A percentile compares a stretch with the other conserved stretches of the same genome.
phyloP scores from a whole-genome alignment of 2,113 vertebrate species.

The Thinocorus orbignyianus region DNA sequence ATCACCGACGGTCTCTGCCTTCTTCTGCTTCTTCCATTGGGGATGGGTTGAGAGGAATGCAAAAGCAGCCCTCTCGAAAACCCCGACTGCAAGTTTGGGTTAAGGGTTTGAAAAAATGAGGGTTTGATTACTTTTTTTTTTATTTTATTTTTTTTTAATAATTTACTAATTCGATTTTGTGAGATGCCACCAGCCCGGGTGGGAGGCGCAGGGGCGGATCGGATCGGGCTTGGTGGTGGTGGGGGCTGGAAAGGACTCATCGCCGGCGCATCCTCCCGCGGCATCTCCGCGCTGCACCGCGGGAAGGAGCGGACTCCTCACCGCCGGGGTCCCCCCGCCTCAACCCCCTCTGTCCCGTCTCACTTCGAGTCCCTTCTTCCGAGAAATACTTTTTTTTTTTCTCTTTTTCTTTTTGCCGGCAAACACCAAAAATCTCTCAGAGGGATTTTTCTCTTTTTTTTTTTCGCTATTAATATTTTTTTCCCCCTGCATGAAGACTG shows the following conservation, averaged over 20 bases:
- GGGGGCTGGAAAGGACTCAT: not conserved
- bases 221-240: too few relatives aligned
- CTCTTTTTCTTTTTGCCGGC: not conserved
- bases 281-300: not conserved
- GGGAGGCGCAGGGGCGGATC: not conserved
- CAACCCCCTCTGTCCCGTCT: not conserved
- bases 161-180: not conserved
- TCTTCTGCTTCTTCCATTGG: not conserved
- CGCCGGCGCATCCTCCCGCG: not conserved
- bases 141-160: not conserved
- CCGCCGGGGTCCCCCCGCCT: too few relatives aligned
- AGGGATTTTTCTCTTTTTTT: not conserved
- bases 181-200: not conserved
- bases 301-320: not conserved
- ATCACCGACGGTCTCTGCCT: not conserved
- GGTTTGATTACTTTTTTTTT: not conserved
- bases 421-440: conserved; percentile 7
- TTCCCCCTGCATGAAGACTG: conserved; percentile 28
- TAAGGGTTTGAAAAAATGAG: not conserved
- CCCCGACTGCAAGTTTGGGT: not conserved
- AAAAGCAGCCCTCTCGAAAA: not conserved
- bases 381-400: not conserved
- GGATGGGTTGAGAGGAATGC: not conserved
- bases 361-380: not conserved
- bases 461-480: not conserved